Percentiles rank a stretch among this genome's conserved stretches.
Evolutionary conservation across 2,113 vertebrate species (phyloP).

Genomic region (Loxodonta africana): DNA sequence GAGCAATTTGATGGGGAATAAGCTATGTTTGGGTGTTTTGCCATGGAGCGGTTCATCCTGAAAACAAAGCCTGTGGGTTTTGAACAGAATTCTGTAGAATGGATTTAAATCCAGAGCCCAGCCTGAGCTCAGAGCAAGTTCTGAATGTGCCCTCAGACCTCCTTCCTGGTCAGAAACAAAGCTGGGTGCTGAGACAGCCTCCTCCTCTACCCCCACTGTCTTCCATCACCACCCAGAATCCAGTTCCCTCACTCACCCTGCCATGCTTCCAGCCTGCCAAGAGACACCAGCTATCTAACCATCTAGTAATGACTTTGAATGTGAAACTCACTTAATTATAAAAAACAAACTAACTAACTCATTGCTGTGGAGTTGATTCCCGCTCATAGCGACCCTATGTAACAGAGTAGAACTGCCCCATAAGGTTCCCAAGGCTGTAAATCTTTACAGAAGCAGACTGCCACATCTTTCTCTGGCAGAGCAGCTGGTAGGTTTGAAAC

Average conservation of each 20-base stretch:
- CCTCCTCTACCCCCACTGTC: too few species aligned
- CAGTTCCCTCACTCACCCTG: neutral
- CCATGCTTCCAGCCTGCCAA: neutral
- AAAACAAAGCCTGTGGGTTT: too few species aligned
- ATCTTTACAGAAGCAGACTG: too few species aligned
- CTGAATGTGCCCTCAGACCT: accelerated
- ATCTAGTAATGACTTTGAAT: neutral
- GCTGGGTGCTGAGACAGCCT: too few species aligned
- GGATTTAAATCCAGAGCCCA: neutral
- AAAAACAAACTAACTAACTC: too few species aligned
- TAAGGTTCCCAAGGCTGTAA: too few species aligned
- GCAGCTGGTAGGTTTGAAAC: too few species aligned
- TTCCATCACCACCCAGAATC: neutral
- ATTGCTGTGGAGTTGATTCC: too few species aligned
- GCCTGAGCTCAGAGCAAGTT: neutral
- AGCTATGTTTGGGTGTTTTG: neutral
- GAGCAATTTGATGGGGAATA: too few species aligned
- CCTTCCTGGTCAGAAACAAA: neutral
- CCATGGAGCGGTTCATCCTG: neutral
- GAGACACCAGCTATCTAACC: neutral
- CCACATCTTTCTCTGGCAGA: too few species aligned
- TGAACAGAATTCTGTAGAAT: neutral
- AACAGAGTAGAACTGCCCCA: too few species aligned
- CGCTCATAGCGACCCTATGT: too few species aligned
- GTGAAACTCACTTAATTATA: neutral